Evolutionary conservation across 2,113 vertebrate species (phyloP).

Genomic region (Vireo altiloquus): DNA sequence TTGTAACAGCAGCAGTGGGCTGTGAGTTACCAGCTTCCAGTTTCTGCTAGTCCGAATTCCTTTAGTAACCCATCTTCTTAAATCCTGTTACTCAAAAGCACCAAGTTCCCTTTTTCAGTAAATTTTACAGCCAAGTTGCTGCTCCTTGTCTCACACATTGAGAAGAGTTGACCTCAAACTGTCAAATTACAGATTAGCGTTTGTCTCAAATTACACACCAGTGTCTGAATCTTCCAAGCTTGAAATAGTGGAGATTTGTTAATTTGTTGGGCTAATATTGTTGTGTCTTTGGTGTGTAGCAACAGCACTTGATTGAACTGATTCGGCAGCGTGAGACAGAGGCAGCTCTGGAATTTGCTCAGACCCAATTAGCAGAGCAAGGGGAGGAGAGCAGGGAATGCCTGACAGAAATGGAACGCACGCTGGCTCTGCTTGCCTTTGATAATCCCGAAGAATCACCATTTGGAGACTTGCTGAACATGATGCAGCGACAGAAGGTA

Average conservation of each 20-base stretch:
- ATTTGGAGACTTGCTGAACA: constrained; percentile 95
- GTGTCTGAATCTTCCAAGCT: not conserved
- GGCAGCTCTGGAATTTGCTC: constrained; percentile 95
- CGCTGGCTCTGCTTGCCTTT: constrained; percentile 91
- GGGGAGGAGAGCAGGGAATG: constrained; percentile 97
- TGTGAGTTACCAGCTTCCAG: not conserved
- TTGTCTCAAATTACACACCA: not conserved
- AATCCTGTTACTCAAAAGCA: not conserved
- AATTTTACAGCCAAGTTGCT: not conserved
- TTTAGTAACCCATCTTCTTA: not conserved
- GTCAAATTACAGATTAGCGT: not conserved
- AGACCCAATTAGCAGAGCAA: constrained; percentile 96
- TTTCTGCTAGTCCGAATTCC: not conserved
- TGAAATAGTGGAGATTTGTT: not conserved
- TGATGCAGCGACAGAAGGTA: constrained; percentile 98
- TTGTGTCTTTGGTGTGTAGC: constrained; percentile 68
- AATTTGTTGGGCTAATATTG: not conserved
- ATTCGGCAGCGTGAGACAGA: constrained; percentile 96
- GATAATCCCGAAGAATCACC: constrained; percentile 96
- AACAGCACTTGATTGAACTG: constrained; percentile 97
- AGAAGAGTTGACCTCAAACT: not conserved
- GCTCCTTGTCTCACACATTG: not conserved
- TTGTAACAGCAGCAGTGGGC: not conserved
- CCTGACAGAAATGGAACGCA: constrained; percentile 97
- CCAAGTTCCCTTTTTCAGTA: not conserved